Conservation (phyloP, 2,113 vertebrate genomes). For the mouse (Mus musculus) region DNA sequence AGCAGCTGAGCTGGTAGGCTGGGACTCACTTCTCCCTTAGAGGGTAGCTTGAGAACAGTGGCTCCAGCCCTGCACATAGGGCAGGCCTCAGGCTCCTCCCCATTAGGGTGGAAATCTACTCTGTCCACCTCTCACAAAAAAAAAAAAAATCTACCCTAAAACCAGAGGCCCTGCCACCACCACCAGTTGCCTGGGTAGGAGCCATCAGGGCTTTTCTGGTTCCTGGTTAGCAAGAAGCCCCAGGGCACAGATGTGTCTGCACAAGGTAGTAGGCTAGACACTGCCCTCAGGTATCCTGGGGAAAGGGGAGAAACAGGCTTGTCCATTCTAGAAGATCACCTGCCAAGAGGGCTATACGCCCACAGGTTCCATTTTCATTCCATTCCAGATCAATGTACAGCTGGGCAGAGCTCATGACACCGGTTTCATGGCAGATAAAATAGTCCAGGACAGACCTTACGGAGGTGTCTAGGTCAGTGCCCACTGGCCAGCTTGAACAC, state of each 20-base stretch:
- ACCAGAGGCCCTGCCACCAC: neutral
- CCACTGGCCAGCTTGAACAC: neutral
- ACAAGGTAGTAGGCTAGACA: too few relatives aligned
- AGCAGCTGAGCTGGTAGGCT: neutral
- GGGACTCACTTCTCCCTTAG: neutral
- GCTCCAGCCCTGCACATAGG: neutral
- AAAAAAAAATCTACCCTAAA: neutral
- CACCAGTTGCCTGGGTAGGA: neutral
- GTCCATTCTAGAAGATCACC: neutral
- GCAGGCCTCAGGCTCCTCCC: neutral
- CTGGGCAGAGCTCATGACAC: fast-evolving
- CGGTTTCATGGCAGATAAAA: neutral
- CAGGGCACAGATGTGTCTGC: neutral
- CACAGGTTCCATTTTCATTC: neutral
- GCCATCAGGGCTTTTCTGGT: neutral
- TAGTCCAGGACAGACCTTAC: neutral
- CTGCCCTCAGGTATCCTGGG: neutral
- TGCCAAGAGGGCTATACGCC: neutral
- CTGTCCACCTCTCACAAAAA: neutral
- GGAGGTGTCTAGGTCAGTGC: neutral
- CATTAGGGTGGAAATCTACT: neutral
- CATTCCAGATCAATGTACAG: neutral
- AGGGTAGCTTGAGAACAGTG: neutral
- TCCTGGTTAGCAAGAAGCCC: neutral
- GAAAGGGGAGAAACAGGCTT: neutral